phyloP scores from a whole-genome alignment of 2,888 invertebrate genomes.

The Melinaea menophilus region DNA sequence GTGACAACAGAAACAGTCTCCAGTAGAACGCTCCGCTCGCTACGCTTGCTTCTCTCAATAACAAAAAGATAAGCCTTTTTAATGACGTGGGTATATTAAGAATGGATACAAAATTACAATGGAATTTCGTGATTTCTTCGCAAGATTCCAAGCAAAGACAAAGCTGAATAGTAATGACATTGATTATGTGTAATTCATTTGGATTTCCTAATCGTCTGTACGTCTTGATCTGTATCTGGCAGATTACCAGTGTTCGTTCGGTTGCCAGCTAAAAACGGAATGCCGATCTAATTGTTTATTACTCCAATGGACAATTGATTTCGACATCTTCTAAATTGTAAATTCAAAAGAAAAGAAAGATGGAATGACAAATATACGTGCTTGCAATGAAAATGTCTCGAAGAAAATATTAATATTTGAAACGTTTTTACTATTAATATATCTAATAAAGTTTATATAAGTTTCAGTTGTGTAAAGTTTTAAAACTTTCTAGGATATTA shows the following conservation, averaged over 20 bases:
- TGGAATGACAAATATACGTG: neutral
- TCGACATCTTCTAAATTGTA: too few species aligned
- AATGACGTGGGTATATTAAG: too few species aligned
- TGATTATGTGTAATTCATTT: neutral
- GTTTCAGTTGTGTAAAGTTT: neutral
- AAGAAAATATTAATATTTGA: neutral
- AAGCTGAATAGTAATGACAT: too few species aligned
- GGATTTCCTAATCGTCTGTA: neutral
- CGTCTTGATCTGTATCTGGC: neutral
- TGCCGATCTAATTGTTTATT: neutral
- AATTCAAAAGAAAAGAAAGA: too few species aligned
- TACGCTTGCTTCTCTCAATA: too few species aligned
- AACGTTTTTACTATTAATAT: neutral
- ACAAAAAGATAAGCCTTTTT: too few species aligned
- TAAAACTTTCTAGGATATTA: too few species aligned
- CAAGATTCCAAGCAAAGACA: too few species aligned
- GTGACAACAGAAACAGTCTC: too few species aligned
- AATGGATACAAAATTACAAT: too few species aligned
- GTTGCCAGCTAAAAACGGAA: conserved; percentile 1
- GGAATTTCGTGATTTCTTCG: too few species aligned
- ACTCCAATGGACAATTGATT: neutral
- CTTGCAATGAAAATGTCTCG: neutral
- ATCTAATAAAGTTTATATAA: neutral
- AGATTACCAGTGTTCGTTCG: neutral
- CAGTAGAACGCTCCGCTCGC: too few species aligned